phyloP scores from a whole-genome alignment of 35 echinoderm and acorn worm species.

The Holothuria glaberrima region DNA sequence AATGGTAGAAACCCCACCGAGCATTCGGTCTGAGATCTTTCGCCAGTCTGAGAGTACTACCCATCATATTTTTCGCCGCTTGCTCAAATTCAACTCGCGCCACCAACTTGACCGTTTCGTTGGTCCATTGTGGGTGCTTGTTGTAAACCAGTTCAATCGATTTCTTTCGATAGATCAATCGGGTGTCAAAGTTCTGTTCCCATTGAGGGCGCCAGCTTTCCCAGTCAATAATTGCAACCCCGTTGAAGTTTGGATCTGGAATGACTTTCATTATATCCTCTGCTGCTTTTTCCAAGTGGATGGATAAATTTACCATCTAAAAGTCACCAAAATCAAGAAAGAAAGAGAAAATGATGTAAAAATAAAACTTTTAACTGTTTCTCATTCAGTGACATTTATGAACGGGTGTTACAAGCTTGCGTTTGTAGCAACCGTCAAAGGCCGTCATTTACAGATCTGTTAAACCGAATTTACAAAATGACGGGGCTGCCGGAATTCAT shows the following conservation, averaged over 20 bases:
- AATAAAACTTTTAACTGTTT: too few relatives aligned
- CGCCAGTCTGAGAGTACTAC: slow-evolving; percentile 69
- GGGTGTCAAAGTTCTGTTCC: slow-evolving; percentile 27
- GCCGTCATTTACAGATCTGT: too few relatives aligned
- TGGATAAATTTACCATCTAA: slow-evolving; percentile 70
- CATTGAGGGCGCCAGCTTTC: slow-evolving; percentile 75
- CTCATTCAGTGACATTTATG: too few relatives aligned
- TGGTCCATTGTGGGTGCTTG: slow-evolving; percentile 49
- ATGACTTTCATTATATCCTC: slow-evolving; percentile 64
- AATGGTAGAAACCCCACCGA: slow-evolving; percentile 83
- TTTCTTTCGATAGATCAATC: slow-evolving; percentile 9
- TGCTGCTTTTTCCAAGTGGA: slow-evolving; percentile 71
- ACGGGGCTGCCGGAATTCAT: too few relatives aligned
- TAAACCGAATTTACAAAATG: too few relatives aligned
- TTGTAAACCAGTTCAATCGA: slow-evolving; percentile 3
- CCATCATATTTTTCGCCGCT: slow-evolving; percentile 67
- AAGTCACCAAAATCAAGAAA: not conserved
- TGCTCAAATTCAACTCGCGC: slow-evolving; percentile 75
- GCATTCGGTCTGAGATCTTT: slow-evolving; percentile 68
- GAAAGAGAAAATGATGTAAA: too few relatives aligned
- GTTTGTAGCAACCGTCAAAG: too few relatives aligned
- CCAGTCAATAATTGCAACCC: slow-evolving; percentile 85
- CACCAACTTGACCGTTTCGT: slow-evolving; percentile 45
- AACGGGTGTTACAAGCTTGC: too few relatives aligned
- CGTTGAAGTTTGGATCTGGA: slow-evolving; percentile 70